Evolutionary conservation across 2,797 vertebrate genomes (phyloP).

Genomic region (Labroides dimidiatus): DNA sequence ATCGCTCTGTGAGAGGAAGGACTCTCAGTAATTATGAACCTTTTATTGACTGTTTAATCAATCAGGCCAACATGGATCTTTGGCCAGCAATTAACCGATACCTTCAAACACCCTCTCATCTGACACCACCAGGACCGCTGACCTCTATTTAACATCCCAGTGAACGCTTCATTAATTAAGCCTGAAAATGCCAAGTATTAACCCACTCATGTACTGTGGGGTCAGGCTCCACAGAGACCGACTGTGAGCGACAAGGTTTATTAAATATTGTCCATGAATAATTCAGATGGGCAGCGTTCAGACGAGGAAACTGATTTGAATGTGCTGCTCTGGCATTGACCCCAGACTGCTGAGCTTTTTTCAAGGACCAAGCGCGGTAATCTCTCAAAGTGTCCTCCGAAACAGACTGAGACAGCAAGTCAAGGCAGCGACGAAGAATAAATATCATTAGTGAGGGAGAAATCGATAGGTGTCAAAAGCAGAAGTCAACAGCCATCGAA

Average conservation of each 20-base stretch:
- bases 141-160: conserved; percentile 39
- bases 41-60: neutral
- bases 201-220: conserved; percentile 15
- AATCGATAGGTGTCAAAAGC: conserved; percentile 24
- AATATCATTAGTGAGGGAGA: neutral
- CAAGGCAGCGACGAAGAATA: conserved; percentile 6
- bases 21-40: conserved; percentile 12
- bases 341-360: conserved; percentile 35
- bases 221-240: conserved; percentile 19
- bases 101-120: neutral
- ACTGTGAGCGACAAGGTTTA: conserved; percentile 24
- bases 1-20: neutral
- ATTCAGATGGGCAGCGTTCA: conserved; percentile 55
- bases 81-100: neutral
- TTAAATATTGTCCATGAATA: conserved; percentile 62
- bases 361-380: conserved; percentile 27
- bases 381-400: conserved; percentile 27
- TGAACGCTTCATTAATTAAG: conserved; percentile 41
- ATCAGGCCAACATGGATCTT: neutral
- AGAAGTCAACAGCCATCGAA: neutral
- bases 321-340: conserved; percentile 43
- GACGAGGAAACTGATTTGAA: conserved; percentile 53
- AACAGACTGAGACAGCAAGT: conserved; percentile 11
- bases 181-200: conserved; percentile 37
- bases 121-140: neutral